Evolutionary conservation across 2,797 vertebrate genomes (phyloP).

Genomic region (Triplophysa yarkandensis): DNA sequence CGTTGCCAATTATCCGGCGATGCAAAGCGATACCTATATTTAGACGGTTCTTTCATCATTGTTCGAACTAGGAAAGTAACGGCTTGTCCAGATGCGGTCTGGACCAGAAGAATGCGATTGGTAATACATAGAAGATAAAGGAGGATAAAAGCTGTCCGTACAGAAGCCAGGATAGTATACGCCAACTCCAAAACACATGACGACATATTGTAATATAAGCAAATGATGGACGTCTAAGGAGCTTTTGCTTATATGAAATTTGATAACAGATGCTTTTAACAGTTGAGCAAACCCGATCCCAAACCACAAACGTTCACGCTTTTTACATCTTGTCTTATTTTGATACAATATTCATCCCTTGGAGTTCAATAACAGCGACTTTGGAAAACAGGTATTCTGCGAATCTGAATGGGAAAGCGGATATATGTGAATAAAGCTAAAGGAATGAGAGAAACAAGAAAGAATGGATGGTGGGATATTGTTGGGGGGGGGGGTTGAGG

Average conservation of each 20-base stretch:
- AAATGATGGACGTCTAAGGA: background rate
- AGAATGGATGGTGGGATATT: slow-evolving; percentile 59
- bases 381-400: slow-evolving; percentile 61
- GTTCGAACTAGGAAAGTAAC: slow-evolving; percentile 56
- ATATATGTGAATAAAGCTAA: slow-evolving; percentile 62
- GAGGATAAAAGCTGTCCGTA: slow-evolving; percentile 14
- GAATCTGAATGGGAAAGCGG: slow-evolving; percentile 66
- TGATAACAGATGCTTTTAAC: background rate
- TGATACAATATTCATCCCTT: too few relatives aligned
- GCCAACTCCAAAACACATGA: background rate
- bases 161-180: slow-evolving; percentile 6
- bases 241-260: background rate
- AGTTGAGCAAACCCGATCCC: background rate
- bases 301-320: too few relatives aligned
- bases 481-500: slow-evolving; percentile 54
- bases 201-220: slow-evolving; percentile 20
- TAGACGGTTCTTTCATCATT: slow-evolving; percentile 58
- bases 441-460: slow-evolving; percentile 67
- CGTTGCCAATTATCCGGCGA: slow-evolving; percentile 62
- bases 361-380: too few relatives aligned
- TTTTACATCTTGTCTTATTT: too few relatives aligned
- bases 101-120: slow-evolving; percentile 38
- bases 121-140: slow-evolving; percentile 32
- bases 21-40: slow-evolving; percentile 66
- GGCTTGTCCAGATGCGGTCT: slow-evolving; percentile 67